Percentiles rank a stretch among this genome's conserved stretches.
phyloP scores from a whole-genome alignment of 2,888 invertebrate species.

The Chrysolina americana region DNA sequence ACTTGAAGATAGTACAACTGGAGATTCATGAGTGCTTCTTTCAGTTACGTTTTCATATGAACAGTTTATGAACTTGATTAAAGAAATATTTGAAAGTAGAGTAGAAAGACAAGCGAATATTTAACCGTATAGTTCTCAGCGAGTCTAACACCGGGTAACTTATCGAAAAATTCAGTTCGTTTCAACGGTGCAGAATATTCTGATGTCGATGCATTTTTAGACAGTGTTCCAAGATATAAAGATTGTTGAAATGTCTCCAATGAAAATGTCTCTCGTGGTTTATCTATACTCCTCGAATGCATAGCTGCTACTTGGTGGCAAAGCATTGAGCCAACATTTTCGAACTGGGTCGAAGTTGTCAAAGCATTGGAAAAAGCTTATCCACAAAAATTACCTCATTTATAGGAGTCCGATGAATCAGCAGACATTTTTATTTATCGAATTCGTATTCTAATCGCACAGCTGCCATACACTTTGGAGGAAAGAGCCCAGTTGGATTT shows the following conservation, averaged over 20 bases:
- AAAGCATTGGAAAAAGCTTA: slow-evolving; percentile 1
- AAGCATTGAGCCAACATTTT: slow-evolving; percentile 17
- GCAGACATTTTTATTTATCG: slow-evolving; percentile 20
- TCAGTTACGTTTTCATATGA: slow-evolving; percentile 13
- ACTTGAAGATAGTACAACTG: slow-evolving; percentile 1
- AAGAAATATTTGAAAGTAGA: background rate
- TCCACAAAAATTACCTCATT: slow-evolving; percentile 15
- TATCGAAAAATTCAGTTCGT: too few relatives aligned
- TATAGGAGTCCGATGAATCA: slow-evolving; percentile 2
- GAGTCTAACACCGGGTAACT: too few relatives aligned
- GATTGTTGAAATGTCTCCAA: slow-evolving; percentile 25
- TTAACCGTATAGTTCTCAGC: background rate
- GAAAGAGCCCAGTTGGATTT: slow-evolving; percentile 18
- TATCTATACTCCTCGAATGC: slow-evolving; percentile 25
- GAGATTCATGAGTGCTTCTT: slow-evolving; percentile 9
- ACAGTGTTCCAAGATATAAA: slow-evolving; percentile 21
- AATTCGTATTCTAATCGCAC: background rate
- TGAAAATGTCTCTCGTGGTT: slow-evolving; percentile 17
- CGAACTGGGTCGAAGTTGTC: slow-evolving; percentile 5
- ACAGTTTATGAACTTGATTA: slow-evolving; percentile 6
- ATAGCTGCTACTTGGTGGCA: slow-evolving; percentile 30
- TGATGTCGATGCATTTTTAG: slow-evolving; percentile 28
- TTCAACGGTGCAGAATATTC: slow-evolving; percentile 21
- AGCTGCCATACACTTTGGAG: slow-evolving; percentile 12
- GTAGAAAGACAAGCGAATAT: background rate